phyloP scores from a whole-genome alignment of 2,113 vertebrate species.

The Thomomys bottae region DNA sequence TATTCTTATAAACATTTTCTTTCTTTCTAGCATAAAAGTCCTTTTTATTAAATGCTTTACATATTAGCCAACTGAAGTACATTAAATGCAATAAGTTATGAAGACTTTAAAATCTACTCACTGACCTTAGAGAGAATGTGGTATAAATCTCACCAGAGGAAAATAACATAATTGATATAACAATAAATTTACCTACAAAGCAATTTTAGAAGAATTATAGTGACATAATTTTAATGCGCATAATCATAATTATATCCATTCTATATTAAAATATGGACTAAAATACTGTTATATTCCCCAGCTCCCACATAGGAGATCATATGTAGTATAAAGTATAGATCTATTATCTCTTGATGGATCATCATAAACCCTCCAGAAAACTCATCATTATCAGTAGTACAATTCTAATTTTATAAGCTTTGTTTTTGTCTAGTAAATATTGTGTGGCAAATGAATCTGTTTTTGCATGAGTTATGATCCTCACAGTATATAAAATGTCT shows the following conservation, averaged over 20 bases:
- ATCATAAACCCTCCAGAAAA: neutral
- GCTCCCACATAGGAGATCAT: neutral
- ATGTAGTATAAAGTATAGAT: neutral
- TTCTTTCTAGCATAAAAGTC: neutral
- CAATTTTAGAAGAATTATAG: neutral
- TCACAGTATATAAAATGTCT: neutral
- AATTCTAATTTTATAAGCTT: neutral
- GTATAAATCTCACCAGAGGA: neutral
- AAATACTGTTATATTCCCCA: neutral
- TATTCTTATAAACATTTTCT: neutral
- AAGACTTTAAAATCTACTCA: neutral
- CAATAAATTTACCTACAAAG: slow-evolving; percentile 12
- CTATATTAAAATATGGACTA: neutral
- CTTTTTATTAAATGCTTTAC: neutral
- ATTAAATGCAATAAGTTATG: neutral
- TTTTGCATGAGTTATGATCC: slow-evolving; percentile 10
- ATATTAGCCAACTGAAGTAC: neutral
- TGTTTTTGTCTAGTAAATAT: neutral
- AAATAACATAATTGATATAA: neutral
- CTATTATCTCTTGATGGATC: neutral
- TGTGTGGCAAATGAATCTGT: neutral
- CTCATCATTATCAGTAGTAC: neutral
- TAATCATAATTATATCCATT: neutral
- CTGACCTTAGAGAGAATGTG: neutral
- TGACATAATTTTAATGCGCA: neutral